Evolutionary conservation across 2,113 vertebrate genomes (phyloP).

Genomic region (Antechinus stuartii): DNA sequence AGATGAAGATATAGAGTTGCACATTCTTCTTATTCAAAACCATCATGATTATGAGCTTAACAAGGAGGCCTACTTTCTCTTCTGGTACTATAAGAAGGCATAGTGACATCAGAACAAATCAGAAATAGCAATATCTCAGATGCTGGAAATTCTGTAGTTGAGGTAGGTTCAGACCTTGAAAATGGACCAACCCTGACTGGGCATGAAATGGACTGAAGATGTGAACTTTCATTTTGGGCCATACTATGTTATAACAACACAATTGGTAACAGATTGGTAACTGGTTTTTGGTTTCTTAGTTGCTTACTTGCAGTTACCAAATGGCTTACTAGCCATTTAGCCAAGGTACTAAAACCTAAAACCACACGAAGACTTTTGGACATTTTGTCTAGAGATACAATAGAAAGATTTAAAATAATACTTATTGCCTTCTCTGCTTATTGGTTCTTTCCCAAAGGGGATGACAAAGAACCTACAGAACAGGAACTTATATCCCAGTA

Average conservation of each 20-base stretch:
- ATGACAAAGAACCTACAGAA: background rate
- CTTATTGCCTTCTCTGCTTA: background rate
- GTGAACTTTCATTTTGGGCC: background rate
- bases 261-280: background rate
- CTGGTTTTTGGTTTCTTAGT: background rate
- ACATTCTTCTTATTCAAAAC: background rate
- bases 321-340: background rate
- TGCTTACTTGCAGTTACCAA: background rate
- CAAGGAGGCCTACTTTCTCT: background rate
- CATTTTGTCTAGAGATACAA: background rate
- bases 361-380: background rate
- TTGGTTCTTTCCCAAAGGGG: background rate
- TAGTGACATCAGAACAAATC: background rate
- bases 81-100: background rate
- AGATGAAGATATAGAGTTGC: background rate
- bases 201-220: background rate
- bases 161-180: background rate
- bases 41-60: background rate
- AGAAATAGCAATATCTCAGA: background rate
- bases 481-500: background rate
- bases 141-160: background rate
- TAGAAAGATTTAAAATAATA: background rate
- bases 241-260: background rate
- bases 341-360: background rate
- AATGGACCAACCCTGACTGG: background rate